A percentile compares a stretch with the other conserved stretches of the same genome.
These are phyloP conservation scores for Aurelia sp. DNA, from an alignment of 30 jellyfish, hydroid and myxozoan genomes.

Conservation along the genomic window DNA sequence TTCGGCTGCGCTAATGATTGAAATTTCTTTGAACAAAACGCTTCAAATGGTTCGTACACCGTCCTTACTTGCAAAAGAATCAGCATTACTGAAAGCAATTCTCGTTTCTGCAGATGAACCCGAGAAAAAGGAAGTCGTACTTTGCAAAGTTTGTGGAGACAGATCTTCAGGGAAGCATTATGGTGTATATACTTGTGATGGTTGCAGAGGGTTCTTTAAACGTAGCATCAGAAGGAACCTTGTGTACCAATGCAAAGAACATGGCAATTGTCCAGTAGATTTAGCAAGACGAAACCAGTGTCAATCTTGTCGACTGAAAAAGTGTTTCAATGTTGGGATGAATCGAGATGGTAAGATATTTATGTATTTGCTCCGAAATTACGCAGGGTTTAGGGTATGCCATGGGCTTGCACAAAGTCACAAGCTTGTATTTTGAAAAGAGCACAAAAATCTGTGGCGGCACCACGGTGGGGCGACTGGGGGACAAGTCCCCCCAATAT, in stretches of 20 bases:
- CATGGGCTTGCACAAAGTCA: too few relatives aligned
- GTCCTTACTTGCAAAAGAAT: too few relatives aligned
- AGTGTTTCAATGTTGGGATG: conserved; percentile 96
- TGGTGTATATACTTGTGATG: conserved; percentile 99
- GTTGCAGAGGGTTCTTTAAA: conserved; percentile 99
- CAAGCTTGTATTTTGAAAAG: too few relatives aligned
- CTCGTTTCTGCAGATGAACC: conserved; percentile 48
- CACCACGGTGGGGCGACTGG: too few relatives aligned
- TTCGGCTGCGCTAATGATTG: too few relatives aligned
- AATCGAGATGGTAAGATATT: conserved; percentile 92
- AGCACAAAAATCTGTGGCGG: too few relatives aligned
- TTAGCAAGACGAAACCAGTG: conserved; percentile 97
- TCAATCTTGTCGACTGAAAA: conserved; percentile 95
- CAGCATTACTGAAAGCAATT: neutral
- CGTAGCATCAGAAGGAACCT: conserved; percentile 92
- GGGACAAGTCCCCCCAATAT: too few relatives aligned
- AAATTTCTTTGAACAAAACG: too few relatives aligned
- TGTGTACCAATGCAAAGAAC: conserved; percentile 92
- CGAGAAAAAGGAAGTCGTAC: conserved; percentile 68
- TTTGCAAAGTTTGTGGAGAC: conserved; percentile 99
- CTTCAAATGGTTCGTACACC: too few relatives aligned
- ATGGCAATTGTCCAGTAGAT: conserved; percentile 95
- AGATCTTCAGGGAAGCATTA: conserved; percentile 98
- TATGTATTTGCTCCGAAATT: neutral
- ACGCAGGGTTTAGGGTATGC: too few relatives aligned